A percentile compares a stretch with the other conserved stretches of the same genome.
These are phyloP conservation scores for Catharus minimus DNA, from an alignment of 2,113 vertebrate genomes.

Conservation along the genomic window DNA sequence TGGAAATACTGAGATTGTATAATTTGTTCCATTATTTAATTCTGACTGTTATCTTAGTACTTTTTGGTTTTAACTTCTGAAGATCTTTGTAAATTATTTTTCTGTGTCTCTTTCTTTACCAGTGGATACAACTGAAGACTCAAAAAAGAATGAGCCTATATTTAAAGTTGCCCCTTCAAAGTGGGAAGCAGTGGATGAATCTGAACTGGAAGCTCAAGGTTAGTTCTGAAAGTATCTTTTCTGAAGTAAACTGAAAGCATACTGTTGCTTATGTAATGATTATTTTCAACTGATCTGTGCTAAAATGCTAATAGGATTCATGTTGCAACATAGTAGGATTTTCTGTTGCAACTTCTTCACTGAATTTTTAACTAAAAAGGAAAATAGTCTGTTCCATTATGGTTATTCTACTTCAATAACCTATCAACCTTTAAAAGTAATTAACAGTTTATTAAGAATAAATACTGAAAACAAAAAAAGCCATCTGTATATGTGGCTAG, in stretches of 20 bases:
- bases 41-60: neutral
- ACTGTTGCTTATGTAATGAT: neutral
- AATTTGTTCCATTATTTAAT: neutral
- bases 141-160: conserved; percentile 87
- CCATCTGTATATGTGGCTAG: neutral
- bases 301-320: neutral
- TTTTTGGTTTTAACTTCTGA: neutral
- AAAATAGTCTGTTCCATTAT: neutral
- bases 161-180: conserved; percentile 98
- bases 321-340: neutral
- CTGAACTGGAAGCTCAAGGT: conserved; percentile 93
- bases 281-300: neutral
- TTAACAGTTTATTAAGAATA: neutral
- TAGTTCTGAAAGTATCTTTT: conserved; percentile 22
- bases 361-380: neutral
- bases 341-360: neutral
- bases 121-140: conserved; percentile 80
- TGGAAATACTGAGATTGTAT: neutral
- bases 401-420: neutral
- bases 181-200: conserved; percentile 97
- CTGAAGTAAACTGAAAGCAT: neutral
- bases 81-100: neutral
- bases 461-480: neutral
- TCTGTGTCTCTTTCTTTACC: neutral
- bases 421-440: neutral